phyloP scores from a whole-genome alignment of 1,140 invertebrate species.

The Frieseomelitta varia region DNA sequence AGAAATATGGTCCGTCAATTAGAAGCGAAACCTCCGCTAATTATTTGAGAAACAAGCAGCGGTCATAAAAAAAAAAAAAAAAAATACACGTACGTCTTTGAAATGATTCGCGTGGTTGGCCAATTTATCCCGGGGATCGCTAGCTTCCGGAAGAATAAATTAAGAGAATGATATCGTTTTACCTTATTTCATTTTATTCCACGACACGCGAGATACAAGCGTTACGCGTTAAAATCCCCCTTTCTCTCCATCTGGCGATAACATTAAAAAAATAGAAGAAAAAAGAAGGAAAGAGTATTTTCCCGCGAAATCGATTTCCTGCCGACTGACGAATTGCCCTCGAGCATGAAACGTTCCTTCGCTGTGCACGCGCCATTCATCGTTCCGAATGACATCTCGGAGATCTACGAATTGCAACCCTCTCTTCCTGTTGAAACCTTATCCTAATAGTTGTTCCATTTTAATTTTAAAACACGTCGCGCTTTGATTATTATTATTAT shows the following conservation, averaged over 20 bases:
- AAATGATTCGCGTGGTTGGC: constrained; percentile 39
- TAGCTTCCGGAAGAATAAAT: constrained; percentile 45
- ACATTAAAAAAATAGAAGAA: constrained; percentile 5
- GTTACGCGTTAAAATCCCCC: not conserved
- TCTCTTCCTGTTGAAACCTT: not conserved
- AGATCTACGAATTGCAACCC: too few species aligned
- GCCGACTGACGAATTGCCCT: constrained; percentile 25
- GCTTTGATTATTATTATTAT: too few species aligned
- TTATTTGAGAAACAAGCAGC: constrained; percentile 1
- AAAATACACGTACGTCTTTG: not conserved
- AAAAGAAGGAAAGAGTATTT: not conserved
- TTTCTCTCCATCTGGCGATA: not conserved
- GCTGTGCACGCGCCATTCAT: not conserved
- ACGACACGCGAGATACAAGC: not conserved
- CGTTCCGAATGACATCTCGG: not conserved
- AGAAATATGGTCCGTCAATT: constrained; percentile 32
- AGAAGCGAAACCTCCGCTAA: constrained; percentile 12
- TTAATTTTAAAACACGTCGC: too few species aligned
- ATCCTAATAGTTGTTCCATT: not conserved
- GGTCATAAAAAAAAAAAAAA: constrained; percentile 1
- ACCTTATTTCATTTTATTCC: constrained; percentile 4
- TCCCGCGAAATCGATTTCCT: constrained; percentile 47
- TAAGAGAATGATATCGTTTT: constrained; percentile 39
- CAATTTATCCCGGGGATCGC: constrained; percentile 27
- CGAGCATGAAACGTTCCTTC: constrained; percentile 13